Evolutionary conservation across 1,140 invertebrate species (phyloP).

Genomic region (Proctacanthus coquilletti): DNA sequence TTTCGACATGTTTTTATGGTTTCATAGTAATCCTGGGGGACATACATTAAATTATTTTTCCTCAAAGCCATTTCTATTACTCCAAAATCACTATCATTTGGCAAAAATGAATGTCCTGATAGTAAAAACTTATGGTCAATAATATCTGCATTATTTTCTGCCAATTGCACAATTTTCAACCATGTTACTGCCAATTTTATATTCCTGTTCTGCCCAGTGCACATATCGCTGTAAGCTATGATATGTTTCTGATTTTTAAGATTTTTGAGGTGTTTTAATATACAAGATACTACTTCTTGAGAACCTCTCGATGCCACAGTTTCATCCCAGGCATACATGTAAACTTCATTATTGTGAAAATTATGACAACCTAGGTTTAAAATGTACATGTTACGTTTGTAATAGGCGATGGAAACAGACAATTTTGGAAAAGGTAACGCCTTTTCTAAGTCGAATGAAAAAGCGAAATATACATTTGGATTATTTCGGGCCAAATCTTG

Average conservation of each 20-base stretch:
- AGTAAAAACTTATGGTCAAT: slow-evolving; percentile 3
- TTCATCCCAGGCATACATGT: slow-evolving; percentile 4
- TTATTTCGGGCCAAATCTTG: too few species aligned
- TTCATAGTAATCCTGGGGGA: slow-evolving; percentile 12
- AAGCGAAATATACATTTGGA: too few species aligned
- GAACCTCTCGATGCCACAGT: too few species aligned
- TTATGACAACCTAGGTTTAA: slow-evolving; percentile 2
- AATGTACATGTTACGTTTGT: too few species aligned
- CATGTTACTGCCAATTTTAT: slow-evolving; percentile 9
- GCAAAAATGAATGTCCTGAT: slow-evolving; percentile 2
- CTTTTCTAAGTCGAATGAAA: too few species aligned
- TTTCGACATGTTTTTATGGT: slow-evolving; percentile 3
- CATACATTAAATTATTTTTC: slow-evolving; percentile 3
- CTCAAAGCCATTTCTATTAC: slow-evolving; percentile 1
- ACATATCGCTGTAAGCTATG: slow-evolving; percentile 7
- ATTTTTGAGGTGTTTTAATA: slow-evolving; percentile 1
- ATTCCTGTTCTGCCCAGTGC: slow-evolving; percentile 12
- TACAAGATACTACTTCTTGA: slow-evolving; percentile 4
- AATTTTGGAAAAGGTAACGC: too few species aligned
- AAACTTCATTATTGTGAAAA: slow-evolving; percentile 3
- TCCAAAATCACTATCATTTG: slow-evolving; percentile 11
- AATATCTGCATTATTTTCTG: slow-evolving; percentile 3
- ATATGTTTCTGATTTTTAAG: slow-evolving; percentile 10
- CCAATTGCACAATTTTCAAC: slow-evolving; percentile 2
- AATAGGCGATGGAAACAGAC: too few species aligned